A percentile compares a stretch with the other conserved stretches of the same genome.
These are phyloP conservation scores for Congeria kusceri DNA, from an alignment of 2,888 invertebrate species.

Conservation along the genomic window DNA sequence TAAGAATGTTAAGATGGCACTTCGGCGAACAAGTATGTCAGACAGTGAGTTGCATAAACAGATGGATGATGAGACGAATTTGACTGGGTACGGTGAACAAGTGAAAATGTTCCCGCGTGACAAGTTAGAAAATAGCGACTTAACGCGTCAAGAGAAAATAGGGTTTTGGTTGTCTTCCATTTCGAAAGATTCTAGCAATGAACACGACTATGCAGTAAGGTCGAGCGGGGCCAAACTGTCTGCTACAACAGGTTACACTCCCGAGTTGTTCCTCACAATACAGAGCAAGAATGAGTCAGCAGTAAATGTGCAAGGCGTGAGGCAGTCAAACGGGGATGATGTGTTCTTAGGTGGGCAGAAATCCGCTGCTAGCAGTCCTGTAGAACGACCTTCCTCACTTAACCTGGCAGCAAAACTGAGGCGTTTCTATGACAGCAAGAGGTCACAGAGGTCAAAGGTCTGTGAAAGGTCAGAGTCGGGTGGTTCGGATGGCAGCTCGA, in stretches of 20 bases:
- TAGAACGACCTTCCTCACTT: slow-evolving; percentile 31
- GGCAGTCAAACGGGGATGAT: slow-evolving; percentile 27
- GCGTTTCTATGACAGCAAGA: background rate
- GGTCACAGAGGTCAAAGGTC: slow-evolving; percentile 9
- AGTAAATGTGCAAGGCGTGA: slow-evolving; percentile 2
- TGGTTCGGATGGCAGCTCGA: slow-evolving; percentile 46
- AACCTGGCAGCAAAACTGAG: slow-evolving; percentile 7
- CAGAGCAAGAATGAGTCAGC: background rate
- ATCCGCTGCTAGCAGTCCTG: background rate
- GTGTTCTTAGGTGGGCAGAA: slow-evolving; percentile 34
- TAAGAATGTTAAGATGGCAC: too few relatives aligned
- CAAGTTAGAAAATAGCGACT: slow-evolving; percentile 32
- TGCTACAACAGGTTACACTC: too few relatives aligned
- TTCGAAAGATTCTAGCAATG: slow-evolving; percentile 2
- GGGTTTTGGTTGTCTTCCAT: slow-evolving; percentile 59
- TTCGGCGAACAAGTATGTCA: too few relatives aligned
- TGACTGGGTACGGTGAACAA: slow-evolving; percentile 1
- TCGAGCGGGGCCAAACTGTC: too few relatives aligned
- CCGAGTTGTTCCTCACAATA: too few relatives aligned
- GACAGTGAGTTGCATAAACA: too few relatives aligned
- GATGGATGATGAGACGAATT: too few relatives aligned
- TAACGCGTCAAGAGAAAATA: slow-evolving; percentile 55
- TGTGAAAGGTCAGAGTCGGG: slow-evolving; percentile 22
- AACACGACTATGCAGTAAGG: too few relatives aligned
- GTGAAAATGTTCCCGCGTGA: slow-evolving; percentile 43